phyloP scores from a whole-genome alignment of 2,888 invertebrate genomes.

The Drosophila aldrichi region DNA sequence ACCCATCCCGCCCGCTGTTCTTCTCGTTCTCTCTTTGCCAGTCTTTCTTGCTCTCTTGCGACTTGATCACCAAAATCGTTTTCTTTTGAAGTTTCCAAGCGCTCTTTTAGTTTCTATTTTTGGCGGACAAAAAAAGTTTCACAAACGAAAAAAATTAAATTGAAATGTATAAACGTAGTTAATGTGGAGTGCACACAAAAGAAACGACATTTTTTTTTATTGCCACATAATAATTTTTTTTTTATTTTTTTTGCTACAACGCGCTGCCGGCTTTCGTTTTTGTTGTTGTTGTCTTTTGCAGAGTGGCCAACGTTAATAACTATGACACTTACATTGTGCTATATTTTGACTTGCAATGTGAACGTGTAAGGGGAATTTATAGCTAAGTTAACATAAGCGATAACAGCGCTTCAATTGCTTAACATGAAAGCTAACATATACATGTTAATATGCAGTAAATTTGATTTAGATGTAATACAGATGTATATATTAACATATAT shows the following conservation, averaged over 20 bases:
- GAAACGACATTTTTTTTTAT: conserved; percentile 36
- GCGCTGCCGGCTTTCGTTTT: conserved; percentile 12
- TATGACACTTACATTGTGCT: not conserved
- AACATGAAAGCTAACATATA: too few species aligned
- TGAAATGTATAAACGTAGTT: conserved; percentile 24
- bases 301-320: conserved; percentile 10
- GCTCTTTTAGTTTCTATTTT: conserved; percentile 58
- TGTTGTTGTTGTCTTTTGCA: not conserved
- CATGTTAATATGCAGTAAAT: not conserved
- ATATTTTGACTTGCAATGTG: not conserved
- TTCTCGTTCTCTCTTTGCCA: too few species aligned
- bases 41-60: too few species aligned
- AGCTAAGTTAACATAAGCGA: not conserved
- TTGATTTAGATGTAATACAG: not conserved
- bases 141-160: conserved; percentile 26
- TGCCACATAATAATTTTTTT: conserved; percentile 33
- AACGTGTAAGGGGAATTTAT: not conserved
- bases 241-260: conserved; percentile 16
- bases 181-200: conserved; percentile 16
- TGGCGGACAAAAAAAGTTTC: conserved; percentile 39
- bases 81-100: conserved; percentile 32
- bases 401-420: not conserved
- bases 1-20: not conserved
- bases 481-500: too few species aligned
- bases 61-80: conserved; percentile 42